Conservation (phyloP, 2,797 vertebrate species). For the Xiphorhynchus erythropygius region DNA sequence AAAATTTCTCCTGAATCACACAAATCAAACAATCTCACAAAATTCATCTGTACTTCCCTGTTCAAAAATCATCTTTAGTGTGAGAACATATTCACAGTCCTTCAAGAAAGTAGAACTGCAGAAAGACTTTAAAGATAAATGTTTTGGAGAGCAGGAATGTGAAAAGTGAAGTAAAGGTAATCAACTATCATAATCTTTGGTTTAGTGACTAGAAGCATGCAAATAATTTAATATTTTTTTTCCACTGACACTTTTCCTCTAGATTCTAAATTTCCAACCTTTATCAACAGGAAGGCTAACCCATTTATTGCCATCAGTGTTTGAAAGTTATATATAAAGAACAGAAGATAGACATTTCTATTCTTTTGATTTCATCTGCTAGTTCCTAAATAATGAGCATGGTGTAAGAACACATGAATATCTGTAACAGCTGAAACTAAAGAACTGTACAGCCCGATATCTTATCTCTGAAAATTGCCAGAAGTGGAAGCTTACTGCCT, state of each 20-base stretch:
- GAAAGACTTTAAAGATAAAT: not conserved
- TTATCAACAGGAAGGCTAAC: not conserved
- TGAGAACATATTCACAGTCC: not conserved
- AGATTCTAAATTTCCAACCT: not conserved
- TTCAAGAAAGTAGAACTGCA: not conserved
- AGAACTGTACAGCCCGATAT: not conserved
- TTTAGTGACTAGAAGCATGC: not conserved
- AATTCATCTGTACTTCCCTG: not conserved
- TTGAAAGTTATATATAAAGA: not conserved
- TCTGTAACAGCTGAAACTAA: not conserved
- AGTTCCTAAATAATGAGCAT: not conserved
- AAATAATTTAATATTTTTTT: not conserved
- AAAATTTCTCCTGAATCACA: not conserved
- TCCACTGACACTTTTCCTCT: not conserved
- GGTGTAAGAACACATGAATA: not conserved
- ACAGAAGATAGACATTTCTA: not conserved
- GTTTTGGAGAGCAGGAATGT: not conserved
- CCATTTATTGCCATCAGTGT: not conserved
- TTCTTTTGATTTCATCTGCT: not conserved
- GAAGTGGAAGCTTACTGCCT: not conserved
- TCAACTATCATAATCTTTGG: not conserved
- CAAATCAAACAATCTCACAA: not conserved
- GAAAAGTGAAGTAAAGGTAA: not conserved
- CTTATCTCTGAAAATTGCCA: not conserved
- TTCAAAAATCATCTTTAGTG: not conserved